These are phyloP conservation scores for Oasisia sp. DNA, from an alignment of 2,888 invertebrate genomes.

Conservation along the genomic window DNA sequence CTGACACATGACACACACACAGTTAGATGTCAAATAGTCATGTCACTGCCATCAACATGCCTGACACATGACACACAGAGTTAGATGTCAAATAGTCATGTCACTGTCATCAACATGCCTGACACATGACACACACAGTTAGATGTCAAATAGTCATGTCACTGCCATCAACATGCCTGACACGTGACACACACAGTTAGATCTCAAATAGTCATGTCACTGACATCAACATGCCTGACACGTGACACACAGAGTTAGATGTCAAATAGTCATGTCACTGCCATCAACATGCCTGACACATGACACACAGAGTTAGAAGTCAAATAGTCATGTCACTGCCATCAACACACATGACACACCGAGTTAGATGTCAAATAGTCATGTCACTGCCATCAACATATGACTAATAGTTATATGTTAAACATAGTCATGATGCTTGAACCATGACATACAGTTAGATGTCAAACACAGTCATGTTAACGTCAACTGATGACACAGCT, in stretches of 20 bases:
- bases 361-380: slow-evolving; percentile 62
- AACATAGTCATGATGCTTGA: too few relatives aligned
- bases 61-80: slow-evolving; percentile 60
- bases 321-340: too few relatives aligned
- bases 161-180: slow-evolving; percentile 75
- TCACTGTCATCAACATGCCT: too few relatives aligned
- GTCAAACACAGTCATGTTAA: too few relatives aligned
- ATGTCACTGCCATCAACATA: slow-evolving; percentile 74
- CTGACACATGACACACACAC: too few relatives aligned
- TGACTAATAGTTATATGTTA: neutral
- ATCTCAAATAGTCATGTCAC: too few relatives aligned
- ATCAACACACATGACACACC: too few relatives aligned
- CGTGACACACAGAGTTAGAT: too few relatives aligned
- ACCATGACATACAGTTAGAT: too few relatives aligned
- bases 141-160: slow-evolving; percentile 69
- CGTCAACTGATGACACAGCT: too few relatives aligned
- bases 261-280: slow-evolving; percentile 74
- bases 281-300: slow-evolving; percentile 72
- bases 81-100: neutral
- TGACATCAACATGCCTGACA: too few relatives aligned
- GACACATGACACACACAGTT: too few relatives aligned
- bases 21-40: slow-evolving; percentile 65
- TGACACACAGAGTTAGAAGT: neutral
- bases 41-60: slow-evolving; percentile 75
- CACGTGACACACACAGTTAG: slow-evolving; percentile 21